These are phyloP conservation scores for Channallabes apus DNA, from an alignment of 2,797 vertebrate species.

Conservation along the genomic window DNA sequence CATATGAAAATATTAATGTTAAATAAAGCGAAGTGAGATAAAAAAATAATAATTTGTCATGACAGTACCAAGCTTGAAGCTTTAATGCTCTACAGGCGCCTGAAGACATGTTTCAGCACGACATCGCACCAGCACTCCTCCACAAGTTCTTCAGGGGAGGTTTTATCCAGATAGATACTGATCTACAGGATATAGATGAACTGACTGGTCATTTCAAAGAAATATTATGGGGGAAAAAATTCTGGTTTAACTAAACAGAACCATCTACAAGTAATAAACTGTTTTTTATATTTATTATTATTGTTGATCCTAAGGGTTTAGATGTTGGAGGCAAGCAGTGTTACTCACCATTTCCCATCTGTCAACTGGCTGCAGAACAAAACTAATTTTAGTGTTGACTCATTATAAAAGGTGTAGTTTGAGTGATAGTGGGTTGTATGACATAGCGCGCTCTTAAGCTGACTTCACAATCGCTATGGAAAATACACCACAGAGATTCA, in stretches of 20 bases:
- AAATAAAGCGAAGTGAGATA: not conserved
- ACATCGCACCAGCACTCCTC: not conserved
- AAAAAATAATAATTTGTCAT: constrained; percentile 11
- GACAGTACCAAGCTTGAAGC: not conserved
- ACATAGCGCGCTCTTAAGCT: constrained; percentile 6
- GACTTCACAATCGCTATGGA: constrained; percentile 6
- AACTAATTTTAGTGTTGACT: constrained; percentile 9
- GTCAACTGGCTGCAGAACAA: constrained; percentile 25
- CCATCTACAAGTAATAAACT: constrained; percentile 22
- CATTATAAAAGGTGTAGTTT: constrained; percentile 18
- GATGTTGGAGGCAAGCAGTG: not conserved
- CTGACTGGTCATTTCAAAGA: not conserved
- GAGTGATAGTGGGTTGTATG: constrained; percentile 24
- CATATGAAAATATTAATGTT: not conserved
- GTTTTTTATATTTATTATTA: not conserved
- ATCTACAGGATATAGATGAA: not conserved
- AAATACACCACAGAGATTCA: constrained; percentile 4
- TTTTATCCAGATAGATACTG: not conserved
- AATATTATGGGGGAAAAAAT: not conserved
- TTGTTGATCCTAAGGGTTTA: constrained; percentile 19
- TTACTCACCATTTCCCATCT: constrained; percentile 31
- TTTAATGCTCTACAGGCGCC: not conserved
- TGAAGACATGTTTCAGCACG: constrained; percentile 25
- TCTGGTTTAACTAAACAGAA: not conserved
- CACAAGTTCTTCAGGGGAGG: not conserved